These are phyloP conservation scores for Tillus elongatus DNA, from an alignment of 2,888 invertebrate genomes.

Conservation along the genomic window DNA sequence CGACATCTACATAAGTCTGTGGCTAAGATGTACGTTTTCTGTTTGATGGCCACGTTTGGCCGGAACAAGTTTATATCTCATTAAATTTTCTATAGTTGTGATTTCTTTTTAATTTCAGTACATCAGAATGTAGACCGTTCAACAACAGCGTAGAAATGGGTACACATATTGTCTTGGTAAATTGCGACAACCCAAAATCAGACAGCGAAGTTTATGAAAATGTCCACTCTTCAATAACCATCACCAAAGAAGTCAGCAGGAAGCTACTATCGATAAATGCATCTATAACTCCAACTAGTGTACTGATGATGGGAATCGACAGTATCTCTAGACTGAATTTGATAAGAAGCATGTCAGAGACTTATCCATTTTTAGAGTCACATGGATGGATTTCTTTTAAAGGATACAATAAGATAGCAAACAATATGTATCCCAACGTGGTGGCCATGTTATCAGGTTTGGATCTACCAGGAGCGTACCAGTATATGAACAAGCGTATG, in stretches of 20 bases:
- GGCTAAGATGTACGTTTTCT: no score
- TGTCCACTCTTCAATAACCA: constrained; percentile 45
- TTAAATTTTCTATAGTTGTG: no score
- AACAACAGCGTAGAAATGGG: constrained; percentile 27
- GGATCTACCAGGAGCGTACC: constrained; percentile 39
- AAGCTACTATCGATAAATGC: no score
- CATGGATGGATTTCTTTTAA: constrained; percentile 34
- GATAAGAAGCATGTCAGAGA: constrained; percentile 65
- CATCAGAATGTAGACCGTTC: constrained; percentile 10
- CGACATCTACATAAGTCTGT: no score
- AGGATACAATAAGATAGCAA: constrained; percentile 58
- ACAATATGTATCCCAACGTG: constrained; percentile 84
- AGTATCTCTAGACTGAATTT: constrained; percentile 74
- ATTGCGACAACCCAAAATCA: no score
- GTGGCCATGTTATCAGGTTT: constrained; percentile 70
- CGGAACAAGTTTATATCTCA: no score
- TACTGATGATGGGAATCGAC: constrained; percentile 75
- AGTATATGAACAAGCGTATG: constrained; percentile 45
- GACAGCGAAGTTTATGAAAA: constrained; percentile 49
- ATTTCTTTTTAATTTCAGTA: constrained; percentile 10
- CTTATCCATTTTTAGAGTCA: constrained; percentile 51
- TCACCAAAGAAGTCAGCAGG: constrained; percentile 22
- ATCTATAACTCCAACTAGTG: no score
- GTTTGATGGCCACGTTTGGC: no score
- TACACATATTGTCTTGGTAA: constrained; percentile 46